phyloP scores from a whole-genome alignment of 2,888 invertebrate species.

The Nomada fabriciana region DNA sequence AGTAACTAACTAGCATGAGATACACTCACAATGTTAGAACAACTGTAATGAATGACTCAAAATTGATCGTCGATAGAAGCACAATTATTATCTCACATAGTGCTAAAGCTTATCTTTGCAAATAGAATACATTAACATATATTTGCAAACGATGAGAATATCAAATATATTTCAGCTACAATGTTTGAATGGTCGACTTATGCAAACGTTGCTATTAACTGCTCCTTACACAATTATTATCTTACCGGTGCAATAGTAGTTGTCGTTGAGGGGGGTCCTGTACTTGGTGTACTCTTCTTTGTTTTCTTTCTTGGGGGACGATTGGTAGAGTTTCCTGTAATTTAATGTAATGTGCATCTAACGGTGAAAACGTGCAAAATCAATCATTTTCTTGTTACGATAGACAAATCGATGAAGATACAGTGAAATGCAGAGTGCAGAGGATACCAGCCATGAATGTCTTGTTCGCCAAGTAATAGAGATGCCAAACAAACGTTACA shows the following conservation, averaged over 20 bases:
- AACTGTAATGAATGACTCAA: not conserved
- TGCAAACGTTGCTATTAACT: conserved; percentile 1
- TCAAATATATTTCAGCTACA: conserved; percentile 4
- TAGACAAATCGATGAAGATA: conserved; percentile 65
- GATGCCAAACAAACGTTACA: conserved; percentile 47
- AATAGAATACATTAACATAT: not conserved
- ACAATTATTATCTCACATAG: not conserved
- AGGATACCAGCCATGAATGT: conserved; percentile 81
- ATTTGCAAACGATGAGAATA: conserved; percentile 8
- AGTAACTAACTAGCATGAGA: not conserved
- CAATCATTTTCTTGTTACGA: conserved; percentile 59
- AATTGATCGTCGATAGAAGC: not conserved
- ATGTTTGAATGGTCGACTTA: conserved; percentile 13
- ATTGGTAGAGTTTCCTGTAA: conserved; percentile 82
- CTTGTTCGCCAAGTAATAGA: conserved; percentile 52
- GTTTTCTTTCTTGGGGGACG: conserved; percentile 86
- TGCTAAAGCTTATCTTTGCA: conserved; percentile 16
- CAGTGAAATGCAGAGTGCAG: conserved; percentile 78
- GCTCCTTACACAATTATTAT: conserved; percentile 40
- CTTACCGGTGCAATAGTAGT: conserved; percentile 79
- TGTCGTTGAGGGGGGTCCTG: conserved; percentile 71
- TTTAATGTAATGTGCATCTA: conserved; percentile 79
- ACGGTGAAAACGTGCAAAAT: conserved; percentile 71
- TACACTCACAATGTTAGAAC: conserved; percentile 13
- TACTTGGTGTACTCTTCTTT: conserved; percentile 84